Base-by-base conservation (phyloP, 2,797 vertebrate genomes). In the Pseudomugil gertrudae region DNA sequence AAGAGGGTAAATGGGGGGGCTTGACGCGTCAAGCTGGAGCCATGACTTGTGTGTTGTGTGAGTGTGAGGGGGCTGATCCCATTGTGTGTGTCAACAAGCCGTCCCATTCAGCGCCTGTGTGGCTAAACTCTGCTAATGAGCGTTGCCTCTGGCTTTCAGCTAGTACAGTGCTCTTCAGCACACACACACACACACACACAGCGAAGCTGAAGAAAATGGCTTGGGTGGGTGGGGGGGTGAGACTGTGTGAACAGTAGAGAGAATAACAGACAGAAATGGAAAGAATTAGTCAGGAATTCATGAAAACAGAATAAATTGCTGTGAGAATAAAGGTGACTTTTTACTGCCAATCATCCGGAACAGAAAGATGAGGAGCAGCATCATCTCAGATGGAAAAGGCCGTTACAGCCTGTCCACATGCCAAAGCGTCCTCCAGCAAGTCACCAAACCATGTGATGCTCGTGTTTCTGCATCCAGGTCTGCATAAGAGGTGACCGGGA, bases 91-190 rank as follows among this genome's bases (percentile, higher is more conserved):
- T 90, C 89, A 93, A 94, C 93, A 95, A 94, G 92, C 92, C 77
- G 76, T 79, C 87, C 89, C 88, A 92, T 95, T 95, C 90, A 94
- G 84, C 52, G 86, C 80, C 83, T 87, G 76, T 86, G 87, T 87
- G 85, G 88, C 89, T 92, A 92, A 93, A 93, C 88, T 90, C 88
- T 90, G 84, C 90, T 94, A 94, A 95, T 93, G 93, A 95, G 93
- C 86, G 57, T 90, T 84, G 88, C 92, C 91, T 87, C 80, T 90
- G 86, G 84, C 87, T 82, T 84, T 74, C 5, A 56, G 82, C 70
- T 76, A 79, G 76, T 78, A 82, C 58, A 69, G 71, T 19, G 52
- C 66, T 80, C 77, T 66, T 79, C 85, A 76, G 56, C 57, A 69
- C 71, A 52, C 58, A 64, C 65, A 51, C 58, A 53, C 59, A 53